Conservation (phyloP, 2,888 invertebrate species). For the Temnothorax unifasciatus region DNA sequence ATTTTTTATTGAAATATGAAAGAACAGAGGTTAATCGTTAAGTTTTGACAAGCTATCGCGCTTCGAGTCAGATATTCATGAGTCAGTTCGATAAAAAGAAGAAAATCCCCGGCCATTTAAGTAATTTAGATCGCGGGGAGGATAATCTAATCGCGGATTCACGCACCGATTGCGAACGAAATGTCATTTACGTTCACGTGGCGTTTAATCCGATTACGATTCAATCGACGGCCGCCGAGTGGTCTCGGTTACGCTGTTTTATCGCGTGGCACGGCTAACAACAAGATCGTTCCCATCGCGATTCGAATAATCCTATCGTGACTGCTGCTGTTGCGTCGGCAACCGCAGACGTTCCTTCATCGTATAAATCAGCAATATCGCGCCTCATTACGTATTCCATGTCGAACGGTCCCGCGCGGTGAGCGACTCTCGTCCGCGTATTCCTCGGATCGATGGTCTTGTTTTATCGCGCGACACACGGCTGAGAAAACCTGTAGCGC, state of each 20-base stretch:
- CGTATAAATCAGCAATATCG: constrained; percentile 30
- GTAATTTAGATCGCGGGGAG: neutral
- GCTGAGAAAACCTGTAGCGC: constrained; percentile 53
- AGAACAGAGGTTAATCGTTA: neutral
- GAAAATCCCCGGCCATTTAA: neutral
- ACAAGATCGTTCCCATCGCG: neutral
- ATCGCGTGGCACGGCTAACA: neutral
- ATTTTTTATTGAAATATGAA: neutral
- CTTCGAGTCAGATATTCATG: neutral
- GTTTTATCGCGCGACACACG: constrained; percentile 61
- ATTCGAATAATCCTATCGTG: constrained; percentile 23
- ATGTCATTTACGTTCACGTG: neutral
- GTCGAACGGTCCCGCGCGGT: constrained; percentile 4
- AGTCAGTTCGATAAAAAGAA: neutral
- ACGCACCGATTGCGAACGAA: neutral
- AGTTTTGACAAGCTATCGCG: neutral
- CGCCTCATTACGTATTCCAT: constrained; percentile 21
- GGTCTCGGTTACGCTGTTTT: neutral
- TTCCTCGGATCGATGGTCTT: constrained; percentile 51
- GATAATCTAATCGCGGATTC: neutral
- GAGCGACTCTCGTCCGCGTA: constrained; percentile 1
- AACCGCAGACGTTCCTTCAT: neutral
- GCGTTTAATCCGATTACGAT: constrained; percentile 9
- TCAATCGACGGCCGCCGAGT: neutral
- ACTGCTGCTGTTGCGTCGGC: neutral